Conservation (phyloP, 1,140 invertebrate species). For the Zaprionus vittiger region DNA sequence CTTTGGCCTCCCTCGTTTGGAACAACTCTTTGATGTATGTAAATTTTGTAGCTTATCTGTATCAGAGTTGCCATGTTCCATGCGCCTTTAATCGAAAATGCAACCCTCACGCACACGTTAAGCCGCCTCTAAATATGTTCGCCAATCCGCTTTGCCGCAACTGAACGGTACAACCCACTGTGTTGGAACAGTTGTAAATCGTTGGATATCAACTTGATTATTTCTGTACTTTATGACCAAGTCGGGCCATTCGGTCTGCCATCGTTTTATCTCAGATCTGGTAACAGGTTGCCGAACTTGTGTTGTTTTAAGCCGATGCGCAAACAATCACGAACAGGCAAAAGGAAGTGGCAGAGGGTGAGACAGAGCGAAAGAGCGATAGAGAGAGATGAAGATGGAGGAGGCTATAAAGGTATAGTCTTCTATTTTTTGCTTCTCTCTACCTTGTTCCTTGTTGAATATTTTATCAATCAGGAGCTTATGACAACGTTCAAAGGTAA, state of each 20-base stretch:
- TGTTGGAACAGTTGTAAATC: conserved; percentile 46
- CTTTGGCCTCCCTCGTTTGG: not conserved
- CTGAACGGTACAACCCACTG: not conserved
- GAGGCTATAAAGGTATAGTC: not conserved
- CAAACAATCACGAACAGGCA: conserved; percentile 36
- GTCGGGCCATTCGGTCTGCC: conserved; percentile 10
- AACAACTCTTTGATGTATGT: conserved; percentile 71
- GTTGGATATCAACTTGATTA: conserved; percentile 61
- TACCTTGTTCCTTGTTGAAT: not conserved
- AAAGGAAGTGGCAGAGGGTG: not conserved
- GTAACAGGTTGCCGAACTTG: conserved; percentile 48
- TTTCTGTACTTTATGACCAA: conserved; percentile 51
- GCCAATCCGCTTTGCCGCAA: conserved; percentile 52
- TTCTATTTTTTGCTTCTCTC: not conserved
- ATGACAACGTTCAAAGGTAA: not conserved
- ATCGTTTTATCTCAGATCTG: conserved; percentile 40
- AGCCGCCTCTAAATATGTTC: conserved; percentile 56
- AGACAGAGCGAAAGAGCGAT: too few relatives aligned
- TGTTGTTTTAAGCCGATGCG: conserved; percentile 30
- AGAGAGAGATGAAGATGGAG: not conserved
- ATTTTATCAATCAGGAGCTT: not conserved
- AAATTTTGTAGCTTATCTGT: conserved; percentile 66
- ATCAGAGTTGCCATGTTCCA: conserved; percentile 45
- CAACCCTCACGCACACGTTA: conserved; percentile 59
- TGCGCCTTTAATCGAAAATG: conserved; percentile 70